Base-by-base conservation (phyloP, 2,113 vertebrate genomes). In the Coregonus clupeaformis region DNA sequence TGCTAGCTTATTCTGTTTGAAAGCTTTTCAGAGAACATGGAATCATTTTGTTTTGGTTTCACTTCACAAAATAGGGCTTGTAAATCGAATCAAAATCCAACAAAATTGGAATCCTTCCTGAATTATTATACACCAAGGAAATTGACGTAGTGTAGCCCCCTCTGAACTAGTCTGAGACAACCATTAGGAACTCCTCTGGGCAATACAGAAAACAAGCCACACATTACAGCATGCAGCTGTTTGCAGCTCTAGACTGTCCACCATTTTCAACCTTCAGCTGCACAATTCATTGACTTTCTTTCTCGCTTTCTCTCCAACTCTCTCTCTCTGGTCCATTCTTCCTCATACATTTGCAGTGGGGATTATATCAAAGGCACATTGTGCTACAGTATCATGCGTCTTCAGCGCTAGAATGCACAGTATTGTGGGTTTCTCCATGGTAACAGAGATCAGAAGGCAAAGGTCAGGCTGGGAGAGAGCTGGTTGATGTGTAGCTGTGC, bases 381-480 rank as follows among this genome's bases (percentile, higher is more conserved):
- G 69, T 2, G 69, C 36, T 27, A 59, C 29, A 55, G 68, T 69
- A 77, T 73, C 68, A 65, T 29, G 14, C 30, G 30, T 71, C 73
- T 73, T 45, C 30, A 74, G 77, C 63, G 62, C 76, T 73, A 62
- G 73, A 14, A 77, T 77, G 36, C 69, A 47, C 73, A 77, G 52
- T 71, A 79, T 74, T 75, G 81, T 77, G 75, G 6, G 77, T 74
- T 79, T 91, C 85, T 71, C 91, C 89, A 90, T 86, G 89, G 91
- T 60, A 89, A 92, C 90, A 25, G 80, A 80, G 86, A 87, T 83
- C 84, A 85, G 75, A 78, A 85, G 83, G 76, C 84, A 88, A 86
- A 87, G 90, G 91, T 90, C 85, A 81, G 0, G 68, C 47, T 24
- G 75, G 80, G 86, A 76, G 74, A 82, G 86, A 76, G 71, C 82